Conservation (phyloP, 2,113 vertebrate species). For the Perognathus longimembris region DNA sequence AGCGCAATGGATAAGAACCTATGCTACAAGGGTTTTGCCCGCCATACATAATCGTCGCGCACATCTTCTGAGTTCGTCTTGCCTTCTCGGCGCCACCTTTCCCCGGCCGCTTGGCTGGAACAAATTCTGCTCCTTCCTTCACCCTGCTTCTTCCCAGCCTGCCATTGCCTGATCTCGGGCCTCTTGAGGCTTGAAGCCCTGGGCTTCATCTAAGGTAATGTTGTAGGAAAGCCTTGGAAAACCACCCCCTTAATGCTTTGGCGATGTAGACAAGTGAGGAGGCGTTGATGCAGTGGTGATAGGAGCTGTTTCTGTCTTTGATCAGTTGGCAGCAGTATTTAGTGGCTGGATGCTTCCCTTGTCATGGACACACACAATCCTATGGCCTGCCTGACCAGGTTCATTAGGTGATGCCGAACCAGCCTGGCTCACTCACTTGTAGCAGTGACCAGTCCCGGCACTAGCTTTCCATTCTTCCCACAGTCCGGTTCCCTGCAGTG, state of each 20-base stretch:
- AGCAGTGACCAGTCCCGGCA: not conserved
- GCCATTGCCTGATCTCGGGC: not conserved
- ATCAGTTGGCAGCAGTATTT: not conserved
- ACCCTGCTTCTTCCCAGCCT: not conserved
- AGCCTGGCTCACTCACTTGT: not conserved
- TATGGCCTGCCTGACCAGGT: not conserved
- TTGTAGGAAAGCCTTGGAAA: not conserved
- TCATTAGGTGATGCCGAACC: not conserved
- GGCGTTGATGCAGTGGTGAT: no score
- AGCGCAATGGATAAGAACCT: not conserved
- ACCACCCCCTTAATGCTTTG: not conserved
- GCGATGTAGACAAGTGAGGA: not conserved
- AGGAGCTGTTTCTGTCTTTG: not conserved
- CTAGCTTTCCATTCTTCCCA: not conserved
- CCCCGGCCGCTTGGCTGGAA: not conserved
- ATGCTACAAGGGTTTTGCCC: not conserved
- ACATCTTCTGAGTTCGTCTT: not conserved
- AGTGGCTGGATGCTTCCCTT: not conserved
- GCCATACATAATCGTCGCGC: not conserved
- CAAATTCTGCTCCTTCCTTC: not conserved
- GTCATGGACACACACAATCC: not conserved
- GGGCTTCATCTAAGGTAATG: not conserved
- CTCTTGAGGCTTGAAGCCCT: not conserved
- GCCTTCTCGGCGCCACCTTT: not conserved
- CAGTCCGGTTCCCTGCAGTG: not conserved